A percentile compares a stretch with the other conserved stretches of the same genome.
Evolutionary conservation across 2,797 vertebrate genomes (phyloP).

Genomic region (Enteromius viviparus): DNA sequence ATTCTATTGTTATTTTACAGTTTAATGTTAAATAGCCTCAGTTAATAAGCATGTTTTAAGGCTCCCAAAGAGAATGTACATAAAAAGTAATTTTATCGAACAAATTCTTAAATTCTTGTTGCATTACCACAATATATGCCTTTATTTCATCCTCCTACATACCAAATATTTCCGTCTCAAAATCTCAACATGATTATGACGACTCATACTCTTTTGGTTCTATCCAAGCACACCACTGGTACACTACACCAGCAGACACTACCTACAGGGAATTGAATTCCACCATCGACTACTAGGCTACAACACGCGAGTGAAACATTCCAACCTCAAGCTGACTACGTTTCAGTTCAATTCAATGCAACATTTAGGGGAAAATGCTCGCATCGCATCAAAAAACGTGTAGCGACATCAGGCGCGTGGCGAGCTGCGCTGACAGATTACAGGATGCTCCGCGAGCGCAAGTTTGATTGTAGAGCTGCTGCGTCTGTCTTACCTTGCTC

Average conservation of each 20-base stretch:
- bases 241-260: not conserved
- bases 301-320: constrained; percentile 7
- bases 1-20: not conserved
- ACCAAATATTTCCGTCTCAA: not conserved
- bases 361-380: not conserved
- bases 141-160: not conserved
- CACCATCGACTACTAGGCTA: constrained; percentile 5
- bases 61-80: not conserved
- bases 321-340: not conserved
- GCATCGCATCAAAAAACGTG: not conserved
- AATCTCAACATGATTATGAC: not conserved
- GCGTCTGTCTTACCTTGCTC: constrained; percentile 76
- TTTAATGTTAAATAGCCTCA: not conserved
- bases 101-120: not conserved
- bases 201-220: not conserved
- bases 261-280: not conserved
- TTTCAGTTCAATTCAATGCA: constrained; percentile 1
- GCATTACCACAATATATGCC: not conserved
- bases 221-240: constrained; percentile 3
- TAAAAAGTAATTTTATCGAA: not conserved
- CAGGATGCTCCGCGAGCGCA: constrained; percentile 47
- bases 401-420: not conserved
- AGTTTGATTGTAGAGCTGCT: constrained; percentile 72
- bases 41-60: not conserved
- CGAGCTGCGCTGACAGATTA: not conserved